These are phyloP conservation scores for Phainopepla nitens DNA, from an alignment of 2,113 vertebrate genomes.

Conservation along the genomic window DNA sequence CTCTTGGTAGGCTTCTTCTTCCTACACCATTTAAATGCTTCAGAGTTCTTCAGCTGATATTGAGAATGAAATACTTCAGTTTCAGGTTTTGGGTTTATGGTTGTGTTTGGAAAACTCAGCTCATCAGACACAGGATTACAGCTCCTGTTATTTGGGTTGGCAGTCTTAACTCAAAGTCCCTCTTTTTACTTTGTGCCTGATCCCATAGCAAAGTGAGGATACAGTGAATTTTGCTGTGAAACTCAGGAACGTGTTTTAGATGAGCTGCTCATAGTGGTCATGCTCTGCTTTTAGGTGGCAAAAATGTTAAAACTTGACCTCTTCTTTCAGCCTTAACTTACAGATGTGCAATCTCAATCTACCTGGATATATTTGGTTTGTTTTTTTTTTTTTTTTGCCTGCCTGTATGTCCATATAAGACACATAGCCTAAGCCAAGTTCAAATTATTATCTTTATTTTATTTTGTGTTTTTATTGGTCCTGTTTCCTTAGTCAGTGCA, in stretches of 20 bases:
- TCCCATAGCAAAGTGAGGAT: not conserved
- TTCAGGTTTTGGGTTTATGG: not conserved
- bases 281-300: not conserved
- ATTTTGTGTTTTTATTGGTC: rapidly evolving
- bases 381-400: not conserved
- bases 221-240: not conserved
- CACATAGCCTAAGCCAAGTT: not conserved
- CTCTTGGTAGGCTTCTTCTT: not conserved
- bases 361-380: not conserved
- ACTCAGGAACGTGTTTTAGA: rapidly evolving
- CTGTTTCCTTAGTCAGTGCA: not conserved
- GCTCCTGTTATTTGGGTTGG: not conserved
- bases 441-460: not conserved
- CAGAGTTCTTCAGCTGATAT: not conserved
- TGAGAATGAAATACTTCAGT: not conserved
- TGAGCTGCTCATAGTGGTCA: not conserved
- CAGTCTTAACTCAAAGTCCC: not conserved
- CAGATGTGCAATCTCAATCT: not conserved
- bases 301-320: not conserved
- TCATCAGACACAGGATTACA: not conserved
- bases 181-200: not conserved
- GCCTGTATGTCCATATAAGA: not conserved
- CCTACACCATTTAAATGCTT: not conserved
- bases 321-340: not conserved
- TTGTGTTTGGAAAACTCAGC: not conserved